Conservation (phyloP, 2,888 invertebrate genomes). For the Anthrax anthrax region DNA sequence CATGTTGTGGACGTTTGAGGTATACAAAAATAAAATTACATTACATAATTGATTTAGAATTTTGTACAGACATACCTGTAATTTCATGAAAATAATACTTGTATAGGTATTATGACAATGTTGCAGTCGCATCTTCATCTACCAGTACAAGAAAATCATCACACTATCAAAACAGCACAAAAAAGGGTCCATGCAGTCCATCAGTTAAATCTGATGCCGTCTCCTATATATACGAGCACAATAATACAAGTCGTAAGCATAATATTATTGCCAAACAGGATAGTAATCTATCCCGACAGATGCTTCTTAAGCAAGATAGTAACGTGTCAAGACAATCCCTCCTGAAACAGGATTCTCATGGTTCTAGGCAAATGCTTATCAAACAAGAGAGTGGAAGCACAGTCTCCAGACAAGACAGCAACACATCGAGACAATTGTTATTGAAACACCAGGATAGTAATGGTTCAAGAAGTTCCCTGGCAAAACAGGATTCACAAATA, state of each 20-base stretch:
- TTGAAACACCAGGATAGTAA: conserved; percentile 32
- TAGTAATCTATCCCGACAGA: conserved; percentile 28
- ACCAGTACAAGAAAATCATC: conserved; percentile 75
- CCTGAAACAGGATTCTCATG: conserved; percentile 34
- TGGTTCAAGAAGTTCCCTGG: conserved; percentile 30
- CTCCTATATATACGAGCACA: conserved; percentile 41
- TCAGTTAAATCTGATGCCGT: conserved; percentile 38
- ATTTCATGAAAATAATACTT: neutral
- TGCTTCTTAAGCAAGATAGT: conserved; percentile 16
- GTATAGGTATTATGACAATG: conserved; percentile 61
- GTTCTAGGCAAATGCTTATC: conserved; percentile 31
- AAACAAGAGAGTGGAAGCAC: conserved; percentile 32
- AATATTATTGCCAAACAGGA: conserved; percentile 34
- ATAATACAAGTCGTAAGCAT: conserved; percentile 26
- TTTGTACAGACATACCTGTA: neutral
- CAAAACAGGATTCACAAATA: conserved; percentile 34
- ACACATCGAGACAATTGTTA: conserved; percentile 30
- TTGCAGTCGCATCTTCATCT: conserved; percentile 71
- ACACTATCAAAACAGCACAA: conserved; percentile 54
- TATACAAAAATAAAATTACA: too few relatives aligned
- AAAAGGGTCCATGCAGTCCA: conserved; percentile 40
- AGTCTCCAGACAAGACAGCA: conserved; percentile 21
- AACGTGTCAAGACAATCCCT: conserved; percentile 24
- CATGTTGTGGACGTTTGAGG: conserved; percentile 70
- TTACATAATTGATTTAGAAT: too few relatives aligned